Base-by-base conservation (phyloP, 1,140 invertebrate species). In the Sitophilus oryzae region DNA sequence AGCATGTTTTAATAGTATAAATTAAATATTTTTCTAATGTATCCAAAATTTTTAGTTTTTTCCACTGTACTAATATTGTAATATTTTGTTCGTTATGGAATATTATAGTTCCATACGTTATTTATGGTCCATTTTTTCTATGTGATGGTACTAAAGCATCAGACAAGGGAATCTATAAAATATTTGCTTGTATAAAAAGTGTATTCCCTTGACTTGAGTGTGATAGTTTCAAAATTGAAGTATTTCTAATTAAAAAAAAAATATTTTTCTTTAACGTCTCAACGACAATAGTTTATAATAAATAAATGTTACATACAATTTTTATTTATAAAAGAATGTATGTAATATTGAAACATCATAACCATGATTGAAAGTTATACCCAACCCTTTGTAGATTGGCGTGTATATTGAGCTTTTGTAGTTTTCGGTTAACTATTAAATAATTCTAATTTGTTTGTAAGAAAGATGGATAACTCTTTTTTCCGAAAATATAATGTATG, bases 401-500 rank as follows among this genome's bases (percentile, higher is more conserved):
- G 37, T 47, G 44, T 45, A 54, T 25, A 46, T 54, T 54, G 4
- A 36, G 42, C 35, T 47, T 45, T 37, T 25, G 22, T 34, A 54
- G 49, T 57, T 38, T 57, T 57, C 52, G 50, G 40, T 44, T 49
- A 58, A 54, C 51, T 61, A 55, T 58, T 46, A 47, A n/a, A n/a
- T n/a, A n/a, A 41, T 52, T 52, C 58, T 55, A 25, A 47, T 34
- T 18, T 19, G 47, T 50, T 49, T 30, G 25, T 6, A 30, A 30
- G 25, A 30, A 6, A 11, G 23, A 52, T 21, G n/a, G 25, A 51
- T 36, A 30, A 52, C 21, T 30, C 25, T 30, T n/a, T n/a, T n/a
- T 38, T 22, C 20, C 30, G 48, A 37, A 45, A 19, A 34, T 49
- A 38, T 11, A 46, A 34, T 38, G 51, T 54, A 25, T 54, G 41